Percentiles rank a stretch among this genome's conserved stretches.
Evolutionary conservation across 2,888 invertebrate genomes (phyloP).

Genomic region (Xanthorhoe designata): DNA sequence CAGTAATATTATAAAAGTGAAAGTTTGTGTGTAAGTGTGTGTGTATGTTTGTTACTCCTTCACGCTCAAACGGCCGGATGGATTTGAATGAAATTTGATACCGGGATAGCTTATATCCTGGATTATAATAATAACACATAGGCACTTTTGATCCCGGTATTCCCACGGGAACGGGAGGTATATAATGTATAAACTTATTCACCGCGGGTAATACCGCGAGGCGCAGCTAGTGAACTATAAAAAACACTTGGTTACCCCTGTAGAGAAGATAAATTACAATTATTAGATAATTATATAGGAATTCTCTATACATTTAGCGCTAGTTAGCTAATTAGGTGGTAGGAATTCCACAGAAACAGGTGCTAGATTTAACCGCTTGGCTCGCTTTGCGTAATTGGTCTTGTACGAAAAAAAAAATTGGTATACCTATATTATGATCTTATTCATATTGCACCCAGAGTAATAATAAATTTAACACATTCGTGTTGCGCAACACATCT

Average conservation of each 20-base stretch:
- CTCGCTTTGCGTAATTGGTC: conserved; percentile 33
- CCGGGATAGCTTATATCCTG: too few relatives aligned
- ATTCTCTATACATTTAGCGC: conserved; percentile 36
- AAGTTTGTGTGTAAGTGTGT: too few relatives aligned
- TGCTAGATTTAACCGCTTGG: conserved; percentile 34
- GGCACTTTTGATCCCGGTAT: too few relatives aligned
- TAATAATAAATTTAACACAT: neutral
- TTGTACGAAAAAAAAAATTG: conserved; percentile 20
- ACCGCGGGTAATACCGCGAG: too few relatives aligned
- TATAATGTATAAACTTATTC: too few relatives aligned
- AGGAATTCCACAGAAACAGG: conserved; percentile 39
- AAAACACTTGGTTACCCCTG: conserved; percentile 11
- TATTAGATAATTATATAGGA: conserved; percentile 36
- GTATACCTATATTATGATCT: conserved; percentile 17
- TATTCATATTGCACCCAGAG: neutral
- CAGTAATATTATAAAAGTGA: too few relatives aligned
- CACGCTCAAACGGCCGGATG: too few relatives aligned
- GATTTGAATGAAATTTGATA: too few relatives aligned
- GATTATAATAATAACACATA: too few relatives aligned
- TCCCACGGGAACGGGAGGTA: too few relatives aligned
- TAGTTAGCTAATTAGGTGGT: conserved; percentile 39
- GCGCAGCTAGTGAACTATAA: neutral
- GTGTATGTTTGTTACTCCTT: too few relatives aligned
- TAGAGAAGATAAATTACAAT: conserved; percentile 25
- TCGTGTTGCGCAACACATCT: neutral